Evolutionary conservation across 2,113 vertebrate genomes (phyloP), one percentile per base, ranked within the genome.

Genomic region (Rhinichthys klamathensis): DNA sequence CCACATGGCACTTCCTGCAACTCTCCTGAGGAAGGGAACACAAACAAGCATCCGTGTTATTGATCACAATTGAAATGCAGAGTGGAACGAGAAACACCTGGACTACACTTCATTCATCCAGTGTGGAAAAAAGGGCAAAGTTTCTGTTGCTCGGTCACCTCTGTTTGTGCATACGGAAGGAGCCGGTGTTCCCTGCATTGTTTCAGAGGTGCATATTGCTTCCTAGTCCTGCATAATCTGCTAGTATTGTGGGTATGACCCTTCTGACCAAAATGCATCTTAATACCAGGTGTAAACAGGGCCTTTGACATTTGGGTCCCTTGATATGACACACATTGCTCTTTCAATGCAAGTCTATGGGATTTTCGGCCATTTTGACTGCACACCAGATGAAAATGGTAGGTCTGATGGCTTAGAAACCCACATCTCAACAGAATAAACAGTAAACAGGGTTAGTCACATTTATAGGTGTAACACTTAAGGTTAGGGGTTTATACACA

Each of bases 1-100:
- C 94, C 72, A 97, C 96, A 83, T 98, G 97, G 91, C 98, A 98
- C 90, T 97, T 98, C 77, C 97, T 93, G 87, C 97, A 99, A 0
- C 97, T 98, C 92, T 98, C 97, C 97, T 98, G 87, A 46, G 88
- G 63, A 89, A 6, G 76, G 83, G 46, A 51, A 88, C 73, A 89
- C 49, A 88, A 49, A 86, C 54, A 76, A 69, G 49, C 87, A 83
- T 69, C 81, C 70, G 84, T 60, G 35, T 30, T 80, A 56, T 30
- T 18, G 27, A 67, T 86, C 65, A 49, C 58, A 51, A 27, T 4
- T 35, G 16, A 56, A 58, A 11, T 6, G 8, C 13, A 63, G 8
- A 70, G 63, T 49, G 27, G 80, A 69, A 51, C 51, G 25, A 69
- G 63, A 82, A 82, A 82, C 80, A 69, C 10, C 80, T 82, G 63